Evolutionary conservation across 2,113 vertebrate genomes (phyloP), one percentile per base, ranked within the genome.

Genomic region (Tilapia sparmanii): DNA sequence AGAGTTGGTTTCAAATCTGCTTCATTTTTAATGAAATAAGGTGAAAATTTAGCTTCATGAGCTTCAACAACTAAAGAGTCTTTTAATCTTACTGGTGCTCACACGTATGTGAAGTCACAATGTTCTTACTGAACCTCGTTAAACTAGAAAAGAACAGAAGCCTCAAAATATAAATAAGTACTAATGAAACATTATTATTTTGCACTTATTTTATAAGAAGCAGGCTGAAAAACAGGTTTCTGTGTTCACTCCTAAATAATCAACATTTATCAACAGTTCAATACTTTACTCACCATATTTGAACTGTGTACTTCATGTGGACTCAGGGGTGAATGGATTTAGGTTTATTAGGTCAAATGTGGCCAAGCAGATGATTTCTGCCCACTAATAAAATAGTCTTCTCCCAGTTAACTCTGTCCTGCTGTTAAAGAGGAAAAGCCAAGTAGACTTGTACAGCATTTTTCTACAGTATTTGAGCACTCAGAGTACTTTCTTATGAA

Each of bases 141-240:
- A 15, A 42, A 42, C 22, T 3, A 10, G 66, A 42, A 6, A 71
- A 40, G 7, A 40, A 16, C 8, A 71, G 35, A 71, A 71, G 5
- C 66, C 8, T 42, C 2, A 6, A 40, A 71, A 42, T 42, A 71
- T 15, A 42, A 42, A 71, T 8, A 24, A 71, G n/a, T 4, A 6
- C 38, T 71, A 71, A 71, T 71, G 2, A 71, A 42, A 42, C 35
- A 42, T 71, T 15, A 68, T 68, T 38, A 40, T 9, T 0, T 24
- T 9, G 7, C 35, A 0, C 7, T 68, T 68, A 71, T 73, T 73
- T 73, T 73, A 45, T 47, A 2, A 47, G 40, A 76, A 29, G 40
- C 40, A 29, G 12, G 26, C 5, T 42, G 66, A 71, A n/a, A 0
- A 42, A 26, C n/a, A 7, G 9, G 0, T 47, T 47, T 76, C 22